Evolutionary conservation across 2,797 vertebrate species (phyloP), one percentile per base, ranked within the genome.

Genomic region (Liparis tanakae): DNA sequence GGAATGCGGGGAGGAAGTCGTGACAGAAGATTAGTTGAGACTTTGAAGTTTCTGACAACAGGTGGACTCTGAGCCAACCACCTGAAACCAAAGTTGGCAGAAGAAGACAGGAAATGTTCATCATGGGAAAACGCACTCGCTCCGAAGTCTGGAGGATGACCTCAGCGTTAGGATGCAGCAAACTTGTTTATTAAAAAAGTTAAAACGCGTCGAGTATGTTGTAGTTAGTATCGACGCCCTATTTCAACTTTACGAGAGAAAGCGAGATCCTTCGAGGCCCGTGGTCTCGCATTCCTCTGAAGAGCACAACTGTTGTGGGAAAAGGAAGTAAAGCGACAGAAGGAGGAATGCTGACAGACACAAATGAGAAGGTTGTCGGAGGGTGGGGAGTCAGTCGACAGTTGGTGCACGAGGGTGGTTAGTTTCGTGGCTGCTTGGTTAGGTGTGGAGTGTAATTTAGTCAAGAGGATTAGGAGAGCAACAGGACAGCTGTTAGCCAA

Each of bases 381-480:
- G 85, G 85, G 81, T 70, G 81, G 87, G 82, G 84, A 84, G 83
- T 8, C 70, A 69, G 85, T 61, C 72, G 77, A 92, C 93, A 94
- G 90, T 94, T 94, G 93, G 90, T 55, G 80, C 79, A 87, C 70
- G 87, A 88, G 87, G 85, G 82, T 89, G 88, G 90, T 85, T 92
- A 84, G 88, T 58, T 92, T 66, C 68, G 78, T 86, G 88, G 90
- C 82, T 87, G 89, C 91, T 91, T 92, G 89, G 90, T 91, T 93
- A 92, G 92, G 90, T 93, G 91, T 89, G 91, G 88, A 91, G 90
- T 91, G 92, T 93, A 94, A 94, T 94, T 94, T 92, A 92, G 93
- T 92, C 89, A 90, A 91, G 89, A 90, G 93, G 92, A 94, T 93
- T 92, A 94, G 90, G 83, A 58, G 90, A 91, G 89, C 90, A 87